Base-by-base conservation (phyloP, 2,888 invertebrate genomes). In the Chrysina gloriosa region DNA sequence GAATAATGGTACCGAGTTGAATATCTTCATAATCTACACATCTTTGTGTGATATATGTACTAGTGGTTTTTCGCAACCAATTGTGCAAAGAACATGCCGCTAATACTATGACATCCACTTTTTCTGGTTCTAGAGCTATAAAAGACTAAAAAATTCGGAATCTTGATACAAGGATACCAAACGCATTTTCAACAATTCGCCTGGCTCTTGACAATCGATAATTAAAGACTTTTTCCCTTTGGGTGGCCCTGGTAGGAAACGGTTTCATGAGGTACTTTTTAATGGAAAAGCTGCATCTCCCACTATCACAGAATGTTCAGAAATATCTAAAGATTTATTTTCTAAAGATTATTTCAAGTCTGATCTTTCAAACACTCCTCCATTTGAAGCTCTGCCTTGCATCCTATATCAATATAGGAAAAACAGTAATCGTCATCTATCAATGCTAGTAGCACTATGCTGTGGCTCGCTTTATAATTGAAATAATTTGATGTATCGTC, bases 281-380 rank as follows among this genome's bases (percentile, higher is more conserved):
- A 27, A 78, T 7, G 76, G 70, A 71, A 78, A 79, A 23, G 76
- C 77, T 50, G 74, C 74, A 73, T 78, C 78, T 5, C 74, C 76
- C 21, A 78, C 73, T 27, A 76, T 72, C 1, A 76, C 74, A 72
- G 66, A 58, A 25, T 70, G 50, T 71, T 71, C 68, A 14, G 77
- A 76, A 19, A 78, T 54, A 68, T 78, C 71, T 42, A 78, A 56
- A 16, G 50, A 19, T 66, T 74, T 74, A 6, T 54, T 63, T 54
- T 64, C 63, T 23, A 76, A 67, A 42, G 69, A n/a, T 71, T 39
- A 16, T 29, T 5, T 4, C 29, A 29, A 29, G 29, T 29, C 4
- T 29, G 7, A 5, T 29, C 68, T 66, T 54, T 72, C 42, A 67
- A 74, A 75, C 4, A 76, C 74, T 34, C 73, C 73, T 29, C 74